phyloP scores from a whole-genome alignment of 2,888 invertebrate genomes.

The Tenthredo distinguenda region DNA sequence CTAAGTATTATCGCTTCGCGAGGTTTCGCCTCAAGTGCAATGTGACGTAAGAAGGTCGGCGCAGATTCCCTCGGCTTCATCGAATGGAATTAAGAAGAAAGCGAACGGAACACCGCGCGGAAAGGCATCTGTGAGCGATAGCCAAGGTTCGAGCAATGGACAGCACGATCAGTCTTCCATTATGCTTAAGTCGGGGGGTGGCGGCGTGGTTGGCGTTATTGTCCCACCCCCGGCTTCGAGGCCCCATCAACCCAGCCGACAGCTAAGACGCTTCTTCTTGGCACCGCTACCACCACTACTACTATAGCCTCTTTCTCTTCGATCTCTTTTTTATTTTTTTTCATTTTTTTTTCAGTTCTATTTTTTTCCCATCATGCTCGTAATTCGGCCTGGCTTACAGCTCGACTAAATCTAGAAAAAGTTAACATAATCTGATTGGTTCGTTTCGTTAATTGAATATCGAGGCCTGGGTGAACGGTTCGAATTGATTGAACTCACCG shows the following conservation, averaged over 20 bases:
- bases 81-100: slow-evolving; percentile 38
- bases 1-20: slow-evolving; percentile 22
- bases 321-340: neutral
- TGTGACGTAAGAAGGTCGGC: slow-evolving; percentile 34
- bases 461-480: neutral
- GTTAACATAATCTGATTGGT: slow-evolving; percentile 40
- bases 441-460: slow-evolving; percentile 41
- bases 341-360: neutral
- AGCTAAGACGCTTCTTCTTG: slow-evolving; percentile 46
- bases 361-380: neutral
- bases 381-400: neutral
- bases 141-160: slow-evolving; percentile 58
- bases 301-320: neutral
- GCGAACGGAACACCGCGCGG: slow-evolving; percentile 55
- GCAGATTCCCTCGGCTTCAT: slow-evolving; percentile 10
- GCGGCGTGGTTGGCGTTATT: slow-evolving; percentile 38
- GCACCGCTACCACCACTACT: slow-evolving; percentile 14
- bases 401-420: slow-evolving; percentile 9
- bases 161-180: slow-evolving; percentile 65
- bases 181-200: slow-evolving; percentile 61
- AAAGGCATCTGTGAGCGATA: slow-evolving; percentile 62
- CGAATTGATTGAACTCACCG: slow-evolving; percentile 34
- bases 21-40: slow-evolving; percentile 9
- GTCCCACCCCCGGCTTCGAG: slow-evolving; percentile 55
- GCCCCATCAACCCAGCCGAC: slow-evolving; percentile 33